Evolutionary conservation across 2,113 vertebrate genomes (phyloP), one percentile per base, ranked within the genome.

Genomic region (Oncorhynchus masou): DNA sequence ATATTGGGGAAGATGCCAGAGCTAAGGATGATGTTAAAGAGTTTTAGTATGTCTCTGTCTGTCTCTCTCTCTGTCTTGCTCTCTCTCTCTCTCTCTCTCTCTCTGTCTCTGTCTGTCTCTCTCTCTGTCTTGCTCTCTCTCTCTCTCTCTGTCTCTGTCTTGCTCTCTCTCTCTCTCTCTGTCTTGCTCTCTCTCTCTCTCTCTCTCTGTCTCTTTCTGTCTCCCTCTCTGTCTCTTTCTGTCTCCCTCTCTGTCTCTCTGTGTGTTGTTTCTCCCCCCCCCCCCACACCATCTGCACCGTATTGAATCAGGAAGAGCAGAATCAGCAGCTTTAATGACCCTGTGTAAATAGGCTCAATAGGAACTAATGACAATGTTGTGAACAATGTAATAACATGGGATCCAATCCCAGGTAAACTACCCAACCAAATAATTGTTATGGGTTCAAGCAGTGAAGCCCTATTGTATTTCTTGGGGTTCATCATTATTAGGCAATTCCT

Each of bases 221-320:
- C 22, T 48, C 16, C 20, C 11, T 81, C 8, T 79, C 29, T 83
- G 12, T 81, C n/a, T 75, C 19, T n/a, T n/a, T 73, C 8, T 27
- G 12, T 5, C 65, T 29, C 65, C 6, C 11, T 29, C 24, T 29
- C 65, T 29, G 11, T 27, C 66, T 31, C 16, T 31, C 66, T 31
- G 6, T 34, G 6, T 31, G 39, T 39, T 8, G 7, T 39, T 39
- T n/a, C 51, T 16, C 3, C 0, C 51, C 12, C 15, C 12, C 31
- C 51, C 12, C 11, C 0, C 59, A 60, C 59, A 60, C 57, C 4
- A 60, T 7, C 12, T 19, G n/a, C 57, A 60, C 59, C 49, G 15
- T 16, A 34, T 34, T 34, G 71, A 60, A n/a, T 68, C 67, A 68
- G 27, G 54, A 57, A 20, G 54, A 57, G 19, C 67, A 19, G 19